These are phyloP conservation scores for Equus quagga DNA, from an alignment of 2,113 vertebrate genomes.

Conservation along the genomic window DNA sequence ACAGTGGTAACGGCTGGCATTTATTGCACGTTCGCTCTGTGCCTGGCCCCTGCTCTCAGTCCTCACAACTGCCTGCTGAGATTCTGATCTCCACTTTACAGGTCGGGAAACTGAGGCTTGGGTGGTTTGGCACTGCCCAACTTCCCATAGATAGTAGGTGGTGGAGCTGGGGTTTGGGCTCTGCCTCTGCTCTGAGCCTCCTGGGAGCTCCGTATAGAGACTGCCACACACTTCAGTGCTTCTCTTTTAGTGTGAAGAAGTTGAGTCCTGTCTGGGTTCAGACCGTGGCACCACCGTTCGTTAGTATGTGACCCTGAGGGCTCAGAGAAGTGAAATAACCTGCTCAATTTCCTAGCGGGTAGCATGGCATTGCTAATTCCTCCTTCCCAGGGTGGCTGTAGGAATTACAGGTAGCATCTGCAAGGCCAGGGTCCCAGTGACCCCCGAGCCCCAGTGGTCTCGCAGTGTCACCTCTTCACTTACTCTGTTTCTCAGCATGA, in stretches of 20 bases:
- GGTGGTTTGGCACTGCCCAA: neutral
- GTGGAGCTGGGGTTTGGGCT: neutral
- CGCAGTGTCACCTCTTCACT: neutral
- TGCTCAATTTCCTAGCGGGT: neutral
- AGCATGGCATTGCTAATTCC: neutral
- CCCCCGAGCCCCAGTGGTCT: neutral
- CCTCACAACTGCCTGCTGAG: neutral
- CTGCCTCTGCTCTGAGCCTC: neutral
- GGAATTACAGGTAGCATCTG: neutral
- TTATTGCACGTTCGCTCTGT: neutral
- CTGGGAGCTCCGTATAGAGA: neutral
- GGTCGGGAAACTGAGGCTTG: neutral
- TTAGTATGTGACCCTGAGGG: neutral
- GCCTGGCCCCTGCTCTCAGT: neutral
- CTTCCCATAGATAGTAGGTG: neutral
- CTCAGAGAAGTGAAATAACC: neutral
- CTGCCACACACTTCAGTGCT: neutral
- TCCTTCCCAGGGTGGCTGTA: neutral
- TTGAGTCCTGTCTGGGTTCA: neutral
- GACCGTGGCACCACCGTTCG: neutral
- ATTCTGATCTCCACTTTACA: neutral
- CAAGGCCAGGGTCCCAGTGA: neutral
- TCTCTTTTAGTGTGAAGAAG: neutral
- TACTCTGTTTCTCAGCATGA: accelerated
- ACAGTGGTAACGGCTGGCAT: no score